Percentiles rank a stretch among this genome's conserved stretches.
Evolutionary conservation across 1,140 invertebrate genomes (phyloP).

Genomic region (Tetragnatha versicolor): DNA sequence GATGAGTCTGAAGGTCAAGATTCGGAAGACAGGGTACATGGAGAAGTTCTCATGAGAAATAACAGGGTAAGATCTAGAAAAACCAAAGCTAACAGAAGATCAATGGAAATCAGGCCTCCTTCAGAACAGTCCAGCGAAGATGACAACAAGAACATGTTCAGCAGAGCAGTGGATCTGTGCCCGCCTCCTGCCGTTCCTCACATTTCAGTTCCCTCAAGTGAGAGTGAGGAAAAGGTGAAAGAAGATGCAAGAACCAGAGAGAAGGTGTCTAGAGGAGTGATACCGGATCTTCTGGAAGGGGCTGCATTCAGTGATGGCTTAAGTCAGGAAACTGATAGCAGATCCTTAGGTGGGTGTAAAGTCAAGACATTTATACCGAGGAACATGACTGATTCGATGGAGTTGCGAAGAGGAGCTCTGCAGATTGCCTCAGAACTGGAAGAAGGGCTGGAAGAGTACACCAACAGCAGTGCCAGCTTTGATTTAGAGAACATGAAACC

Average conservation of each 20-base stretch:
- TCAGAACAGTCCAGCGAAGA: constrained; percentile 52
- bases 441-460: constrained; percentile 49
- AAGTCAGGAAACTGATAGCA: not conserved
- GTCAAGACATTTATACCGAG: constrained; percentile 42
- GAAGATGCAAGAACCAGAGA: constrained; percentile 56
- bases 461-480: constrained; percentile 67
- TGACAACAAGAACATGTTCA: constrained; percentile 41
- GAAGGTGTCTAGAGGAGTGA: constrained; percentile 49
- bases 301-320: constrained; percentile 36
- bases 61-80: constrained; percentile 32
- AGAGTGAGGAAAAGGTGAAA: constrained; percentile 55
- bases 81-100: constrained; percentile 26
- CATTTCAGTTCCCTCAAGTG: constrained; percentile 26
- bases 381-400: constrained; percentile 60
- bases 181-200: not conserved
- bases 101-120: constrained; percentile 41
- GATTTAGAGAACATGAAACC: constrained; percentile 80
- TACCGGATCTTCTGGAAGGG: constrained; percentile 48
- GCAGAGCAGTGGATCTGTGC: not conserved
- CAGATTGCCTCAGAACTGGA: constrained; percentile 56
- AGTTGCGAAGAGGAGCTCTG: constrained; percentile 69
- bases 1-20: constrained; percentile 43
- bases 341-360: constrained; percentile 18
- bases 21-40: constrained; percentile 5
- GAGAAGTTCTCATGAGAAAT: not conserved